Conservation (phyloP, 2,113 vertebrate species). For the Ptyas mucosa region DNA sequence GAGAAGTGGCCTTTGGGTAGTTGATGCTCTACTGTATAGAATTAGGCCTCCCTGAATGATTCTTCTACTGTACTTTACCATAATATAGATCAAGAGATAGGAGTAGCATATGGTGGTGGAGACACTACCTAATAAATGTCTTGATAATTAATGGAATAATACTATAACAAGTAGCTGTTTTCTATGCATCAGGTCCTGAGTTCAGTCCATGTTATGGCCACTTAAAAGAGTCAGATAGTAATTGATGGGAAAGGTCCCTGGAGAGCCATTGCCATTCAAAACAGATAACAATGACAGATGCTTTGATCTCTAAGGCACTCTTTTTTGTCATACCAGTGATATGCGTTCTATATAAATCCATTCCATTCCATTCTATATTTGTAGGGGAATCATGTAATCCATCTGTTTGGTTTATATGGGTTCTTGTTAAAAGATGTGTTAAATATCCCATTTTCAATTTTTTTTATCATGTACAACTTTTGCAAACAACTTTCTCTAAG, state of each 20-base stretch:
- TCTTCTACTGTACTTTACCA: background rate
- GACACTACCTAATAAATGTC: background rate
- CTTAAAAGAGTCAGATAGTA: background rate
- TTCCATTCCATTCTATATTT: background rate
- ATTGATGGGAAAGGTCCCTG: background rate
- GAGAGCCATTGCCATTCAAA: background rate
- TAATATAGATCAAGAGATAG: background rate
- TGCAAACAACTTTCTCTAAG: background rate
- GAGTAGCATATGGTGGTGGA: background rate
- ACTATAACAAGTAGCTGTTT: background rate
- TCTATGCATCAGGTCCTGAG: background rate
- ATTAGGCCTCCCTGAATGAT: background rate
- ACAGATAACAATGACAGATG: background rate
- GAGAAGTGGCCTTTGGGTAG: background rate
- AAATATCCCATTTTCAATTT: background rate
- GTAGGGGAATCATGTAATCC: background rate
- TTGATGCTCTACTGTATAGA: background rate
- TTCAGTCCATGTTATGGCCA: background rate
- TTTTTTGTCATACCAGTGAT: background rate
- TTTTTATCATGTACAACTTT: background rate
- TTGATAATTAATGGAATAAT: background rate
- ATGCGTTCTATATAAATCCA: background rate
- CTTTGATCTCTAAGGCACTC: background rate
- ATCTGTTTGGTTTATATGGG: background rate
- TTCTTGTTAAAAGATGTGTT: background rate